Evolutionary conservation across 2,888 invertebrate genomes (phyloP), one percentile per base, ranked within the genome.

Genomic region (Nymphalis urticae): DNA sequence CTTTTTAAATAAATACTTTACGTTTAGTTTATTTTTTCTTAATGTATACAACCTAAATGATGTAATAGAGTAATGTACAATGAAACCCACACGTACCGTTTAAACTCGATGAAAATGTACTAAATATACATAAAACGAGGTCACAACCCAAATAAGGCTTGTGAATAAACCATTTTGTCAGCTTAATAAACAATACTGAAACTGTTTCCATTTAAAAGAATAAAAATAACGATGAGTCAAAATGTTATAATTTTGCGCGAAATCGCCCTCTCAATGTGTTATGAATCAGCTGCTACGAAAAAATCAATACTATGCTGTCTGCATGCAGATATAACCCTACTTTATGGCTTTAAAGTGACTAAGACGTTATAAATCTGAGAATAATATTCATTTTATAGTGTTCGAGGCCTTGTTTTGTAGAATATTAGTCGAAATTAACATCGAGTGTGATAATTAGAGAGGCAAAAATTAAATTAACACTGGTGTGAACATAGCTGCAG

Each of bases 221-320:
- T 78, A 76, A 81, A 85, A 86, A 86, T 87, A 88, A 80, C 80
- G 76, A 82, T 89, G 90, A 89, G 75, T 88, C 88, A 90, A 77
- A 48, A 69, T 72, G 71, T 70, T 76, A 78, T 75, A 73, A 75
- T 76, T 77, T 87, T 87, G 83, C 86, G 85, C 83, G 87, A 87
- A 88, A 81, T 79, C 78, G 76, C 72, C 42, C 64, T 66, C 69
- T 69, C 73, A 76, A 76, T 75, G 75, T 69, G 53, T 68, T 72
- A 80, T 87, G 89, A 90, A 87, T 90, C 90, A 91, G 88, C 88
- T 89, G 89, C 84, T 76, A 65, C 69, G 73, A 85, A 89, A 75
- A 89, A 91, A 91, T 91, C 90, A 90, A 91, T 91, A 90, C 85
- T 75, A 72, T 71, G 59, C 64, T 66, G 59, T 66, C 64, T 69